Evolutionary conservation across 1,140 invertebrate genomes (phyloP), one percentile per base, ranked within the genome.

Genomic region (Ganaspis sp.): DNA sequence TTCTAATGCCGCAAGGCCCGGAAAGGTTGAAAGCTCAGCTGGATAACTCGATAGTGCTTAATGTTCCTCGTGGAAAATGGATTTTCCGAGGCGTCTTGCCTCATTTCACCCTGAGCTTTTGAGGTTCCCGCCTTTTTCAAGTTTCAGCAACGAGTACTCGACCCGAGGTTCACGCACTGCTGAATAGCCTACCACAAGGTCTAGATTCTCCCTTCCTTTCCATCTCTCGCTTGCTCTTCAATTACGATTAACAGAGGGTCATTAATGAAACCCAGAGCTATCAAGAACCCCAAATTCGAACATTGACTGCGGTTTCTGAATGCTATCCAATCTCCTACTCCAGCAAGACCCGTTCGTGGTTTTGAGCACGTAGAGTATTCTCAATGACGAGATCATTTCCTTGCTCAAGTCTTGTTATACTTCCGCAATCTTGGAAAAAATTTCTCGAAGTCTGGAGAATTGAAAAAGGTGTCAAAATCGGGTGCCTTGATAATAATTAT

Each of bases 261-360:
- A 54, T 54, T 54, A 54, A 54, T 54, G 53, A 54, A 54, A 54
- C 53, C 53, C 23, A 54, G 53, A 54, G 53, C 53, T 54, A 23
- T 54, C 53, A 54, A 19, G 53, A 54, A 11, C 21, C 19, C 21
- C 19, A 54, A 54, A 54, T 54, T 12, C 9, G 53, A 54, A 54
- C 53, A 54, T 54, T 54, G 53, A 26, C 53, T 54, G 53, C 21
- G 53, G 53, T 54, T 54, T 54, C 53, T 23, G 21, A 54, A 54
- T 54, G 21, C 9, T 9, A 53, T 53, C 1, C 53, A 19, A 11
- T 11, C 21, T 54, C 21, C 53, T 26, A 23, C 17, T 54, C 19
- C 21, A 54, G 1, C 8, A 23, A 11, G 9, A 53, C 23, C 53
- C 53, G 53, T 3, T 54, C 23, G 21, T 21, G 9, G 9, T 21